These are phyloP conservation scores for Popillia japonica DNA, from an alignment of 1,140 invertebrate species.

Conservation along the genomic window DNA sequence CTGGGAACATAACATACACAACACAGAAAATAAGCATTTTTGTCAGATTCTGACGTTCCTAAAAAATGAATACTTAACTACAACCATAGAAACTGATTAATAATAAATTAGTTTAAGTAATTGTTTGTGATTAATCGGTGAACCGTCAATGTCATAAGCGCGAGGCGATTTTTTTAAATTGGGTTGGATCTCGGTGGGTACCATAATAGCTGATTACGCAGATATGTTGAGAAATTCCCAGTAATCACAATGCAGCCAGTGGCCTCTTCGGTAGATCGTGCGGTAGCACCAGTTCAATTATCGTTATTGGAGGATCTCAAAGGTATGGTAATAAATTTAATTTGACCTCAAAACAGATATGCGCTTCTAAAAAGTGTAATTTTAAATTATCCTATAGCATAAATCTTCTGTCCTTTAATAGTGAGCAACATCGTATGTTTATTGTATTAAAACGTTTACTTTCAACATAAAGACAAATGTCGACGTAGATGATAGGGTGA, in stretches of 20 bases:
- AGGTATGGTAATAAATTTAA: background rate
- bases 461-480: too few relatives aligned
- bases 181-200: background rate
- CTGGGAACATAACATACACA: background rate
- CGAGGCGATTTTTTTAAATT: background rate
- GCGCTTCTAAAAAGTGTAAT: background rate
- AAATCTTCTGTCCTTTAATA: too few relatives aligned
- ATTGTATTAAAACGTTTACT: too few relatives aligned
- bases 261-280: too few relatives aligned
- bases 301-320: background rate
- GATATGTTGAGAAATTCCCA: background rate
- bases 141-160: conserved; percentile 21
- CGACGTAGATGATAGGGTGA: too few relatives aligned
- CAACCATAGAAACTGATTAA: background rate
- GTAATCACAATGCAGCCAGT: background rate
- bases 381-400: too few relatives aligned
- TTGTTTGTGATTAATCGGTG: background rate
- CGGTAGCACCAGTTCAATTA: background rate
- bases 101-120: background rate
- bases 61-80: background rate
- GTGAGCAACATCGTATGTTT: too few relatives aligned
- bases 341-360: background rate
- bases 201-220: background rate
- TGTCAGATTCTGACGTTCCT: background rate
- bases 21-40: background rate